phyloP scores from a whole-genome alignment of 2,113 vertebrate genomes.

The Sylvicapra grimmia region DNA sequence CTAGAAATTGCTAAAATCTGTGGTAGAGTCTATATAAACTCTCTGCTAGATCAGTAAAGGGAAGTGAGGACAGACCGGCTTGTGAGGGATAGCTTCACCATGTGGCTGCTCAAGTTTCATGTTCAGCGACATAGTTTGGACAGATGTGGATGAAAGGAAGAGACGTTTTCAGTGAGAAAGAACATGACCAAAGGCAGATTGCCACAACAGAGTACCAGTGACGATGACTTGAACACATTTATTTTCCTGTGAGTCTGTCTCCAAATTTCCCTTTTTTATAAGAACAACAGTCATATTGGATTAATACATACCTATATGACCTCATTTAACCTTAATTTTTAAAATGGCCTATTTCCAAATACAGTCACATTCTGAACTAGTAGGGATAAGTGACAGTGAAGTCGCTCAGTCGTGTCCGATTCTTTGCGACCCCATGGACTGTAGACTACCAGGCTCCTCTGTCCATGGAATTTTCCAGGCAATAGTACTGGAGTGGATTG shows the following conservation, averaged over 20 bases:
- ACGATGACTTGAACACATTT: not conserved
- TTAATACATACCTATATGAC: not conserved
- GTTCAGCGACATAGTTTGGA: not conserved
- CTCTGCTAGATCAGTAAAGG: not conserved
- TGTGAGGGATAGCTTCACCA: not conserved
- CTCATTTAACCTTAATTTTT: conserved; percentile 25
- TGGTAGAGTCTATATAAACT: not conserved
- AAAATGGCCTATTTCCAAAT: not conserved
- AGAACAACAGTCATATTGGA: not conserved
- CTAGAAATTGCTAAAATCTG: not conserved
- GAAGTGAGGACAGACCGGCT: not conserved
- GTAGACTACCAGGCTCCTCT: too few species aligned
- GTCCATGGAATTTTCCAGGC: too few species aligned
- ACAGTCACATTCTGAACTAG: not conserved
- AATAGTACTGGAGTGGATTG: too few species aligned
- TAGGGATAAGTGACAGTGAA: not conserved
- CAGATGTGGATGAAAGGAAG: not conserved
- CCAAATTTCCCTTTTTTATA: not conserved
- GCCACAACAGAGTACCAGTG: not conserved
- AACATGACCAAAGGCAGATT: not conserved
- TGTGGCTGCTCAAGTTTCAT: not conserved
- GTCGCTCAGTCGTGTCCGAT: not conserved
- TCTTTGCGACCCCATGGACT: too few species aligned
- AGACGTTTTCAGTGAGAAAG: not conserved
- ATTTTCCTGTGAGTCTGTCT: not conserved